phyloP scores from a whole-genome alignment of 53 echinoderm and acorn worm species.

The Glandiceps talaboti region DNA sequence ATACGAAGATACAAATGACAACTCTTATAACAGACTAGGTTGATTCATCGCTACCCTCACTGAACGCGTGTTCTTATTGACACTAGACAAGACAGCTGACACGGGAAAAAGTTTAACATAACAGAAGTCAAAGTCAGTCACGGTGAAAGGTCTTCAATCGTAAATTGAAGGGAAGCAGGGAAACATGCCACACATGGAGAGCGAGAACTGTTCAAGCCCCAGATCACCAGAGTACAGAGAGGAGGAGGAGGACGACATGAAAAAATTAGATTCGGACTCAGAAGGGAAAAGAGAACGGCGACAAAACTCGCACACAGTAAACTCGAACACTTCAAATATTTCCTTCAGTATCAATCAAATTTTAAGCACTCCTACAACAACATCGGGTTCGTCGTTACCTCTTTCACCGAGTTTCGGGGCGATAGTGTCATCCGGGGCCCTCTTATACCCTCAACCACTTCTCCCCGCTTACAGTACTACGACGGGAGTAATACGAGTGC shows the following conservation, averaged over 20 bases:
- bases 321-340: not conserved
- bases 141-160: not conserved
- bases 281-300: not conserved
- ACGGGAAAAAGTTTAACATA: not conserved
- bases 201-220: not conserved
- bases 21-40: not conserved
- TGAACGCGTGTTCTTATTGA: not conserved
- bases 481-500: constrained; percentile 30
- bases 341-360: not conserved
- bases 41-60: not conserved
- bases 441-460: not conserved
- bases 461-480: not conserved
- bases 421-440: not conserved
- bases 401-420: not conserved
- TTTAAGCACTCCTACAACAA: not conserved
- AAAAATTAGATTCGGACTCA: not conserved
- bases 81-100: not conserved
- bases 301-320: not conserved
- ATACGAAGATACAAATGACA: not conserved
- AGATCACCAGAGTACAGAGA: not conserved
- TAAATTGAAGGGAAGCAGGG: not conserved
- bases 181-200: not conserved
- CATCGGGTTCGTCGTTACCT: not conserved
- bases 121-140: not conserved
- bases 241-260: not conserved